Percentiles rank a stretch among this genome's conserved stretches.
Evolutionary conservation across 2,113 vertebrate genomes (phyloP).

Genomic region (Parotia lawesii): DNA sequence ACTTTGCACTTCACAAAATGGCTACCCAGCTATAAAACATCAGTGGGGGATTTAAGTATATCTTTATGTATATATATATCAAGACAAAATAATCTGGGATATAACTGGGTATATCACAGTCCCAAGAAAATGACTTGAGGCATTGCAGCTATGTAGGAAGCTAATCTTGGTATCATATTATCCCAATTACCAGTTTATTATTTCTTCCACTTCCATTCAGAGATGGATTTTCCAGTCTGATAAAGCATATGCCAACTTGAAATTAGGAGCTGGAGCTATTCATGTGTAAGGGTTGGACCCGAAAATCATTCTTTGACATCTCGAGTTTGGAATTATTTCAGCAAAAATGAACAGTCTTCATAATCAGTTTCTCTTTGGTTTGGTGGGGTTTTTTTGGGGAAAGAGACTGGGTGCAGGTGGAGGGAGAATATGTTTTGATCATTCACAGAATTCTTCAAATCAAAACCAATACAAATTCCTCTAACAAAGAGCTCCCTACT

Average conservation of each 20-base stretch:
- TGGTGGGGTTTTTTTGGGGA: accelerated
- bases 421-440: background rate
- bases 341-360: background rate
- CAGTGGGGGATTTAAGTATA: background rate
- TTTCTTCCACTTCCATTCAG: background rate
- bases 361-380: background rate
- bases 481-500: background rate
- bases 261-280: background rate
- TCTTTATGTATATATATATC: background rate
- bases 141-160: background rate
- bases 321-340: background rate
- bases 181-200: slow-evolving; percentile 14
- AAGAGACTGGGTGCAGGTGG: accelerated
- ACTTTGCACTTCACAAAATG: background rate
- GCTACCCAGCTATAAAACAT: background rate
- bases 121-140: background rate
- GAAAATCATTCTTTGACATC: background rate
- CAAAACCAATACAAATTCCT: background rate
- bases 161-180: background rate
- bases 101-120: background rate
- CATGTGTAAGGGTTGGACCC: background rate
- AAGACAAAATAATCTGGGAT: background rate
- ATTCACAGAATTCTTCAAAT: background rate
- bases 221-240: background rate
- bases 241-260: background rate